Percentiles rank a stretch among this genome's conserved stretches.
These are phyloP conservation scores for Hormaphis cornu DNA, from an alignment of 1,140 invertebrate genomes.

Conservation along the genomic window DNA sequence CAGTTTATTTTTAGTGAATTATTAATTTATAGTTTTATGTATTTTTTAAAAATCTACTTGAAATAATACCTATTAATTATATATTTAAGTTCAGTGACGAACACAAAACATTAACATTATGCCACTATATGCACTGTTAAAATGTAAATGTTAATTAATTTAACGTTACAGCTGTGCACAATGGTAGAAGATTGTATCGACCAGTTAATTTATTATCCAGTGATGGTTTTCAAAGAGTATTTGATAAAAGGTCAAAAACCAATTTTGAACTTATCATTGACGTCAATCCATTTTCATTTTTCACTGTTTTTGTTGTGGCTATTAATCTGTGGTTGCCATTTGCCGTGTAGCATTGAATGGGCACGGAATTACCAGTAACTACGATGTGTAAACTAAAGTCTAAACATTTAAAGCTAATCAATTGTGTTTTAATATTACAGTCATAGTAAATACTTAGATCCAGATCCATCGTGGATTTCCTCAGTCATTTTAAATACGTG, in stretches of 20 bases:
- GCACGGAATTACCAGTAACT: slow-evolving; percentile 21
- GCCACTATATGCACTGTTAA: not conserved
- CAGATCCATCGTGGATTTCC: slow-evolving; percentile 16
- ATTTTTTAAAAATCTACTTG: no score
- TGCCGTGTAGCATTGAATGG: slow-evolving; percentile 20
- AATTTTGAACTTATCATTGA: not conserved
- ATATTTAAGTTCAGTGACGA: not conserved
- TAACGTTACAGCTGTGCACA: not conserved
- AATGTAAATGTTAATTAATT: not conserved
- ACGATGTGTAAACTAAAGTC: not conserved
- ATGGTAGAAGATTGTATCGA: slow-evolving; percentile 14
- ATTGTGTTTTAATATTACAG: not conserved
- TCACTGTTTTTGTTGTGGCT: slow-evolving; percentile 23
- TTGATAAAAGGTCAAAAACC: slow-evolving; percentile 9
- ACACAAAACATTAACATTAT: no score
- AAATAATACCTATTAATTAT: not conserved
- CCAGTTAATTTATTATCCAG: slow-evolving; percentile 13
- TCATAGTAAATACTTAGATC: not conserved
- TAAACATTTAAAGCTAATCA: not conserved
- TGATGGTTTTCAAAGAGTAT: slow-evolving; percentile 13
- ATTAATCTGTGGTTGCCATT: slow-evolving; percentile 10
- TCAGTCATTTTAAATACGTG: slow-evolving; percentile 3
- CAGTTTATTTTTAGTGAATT: no score
- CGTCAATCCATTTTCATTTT: slow-evolving; percentile 5
- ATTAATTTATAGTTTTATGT: no score